These are phyloP conservation scores for Ganaspis brasiliensis DNA, from an alignment of 2,888 invertebrate species.

Conservation along the genomic window DNA sequence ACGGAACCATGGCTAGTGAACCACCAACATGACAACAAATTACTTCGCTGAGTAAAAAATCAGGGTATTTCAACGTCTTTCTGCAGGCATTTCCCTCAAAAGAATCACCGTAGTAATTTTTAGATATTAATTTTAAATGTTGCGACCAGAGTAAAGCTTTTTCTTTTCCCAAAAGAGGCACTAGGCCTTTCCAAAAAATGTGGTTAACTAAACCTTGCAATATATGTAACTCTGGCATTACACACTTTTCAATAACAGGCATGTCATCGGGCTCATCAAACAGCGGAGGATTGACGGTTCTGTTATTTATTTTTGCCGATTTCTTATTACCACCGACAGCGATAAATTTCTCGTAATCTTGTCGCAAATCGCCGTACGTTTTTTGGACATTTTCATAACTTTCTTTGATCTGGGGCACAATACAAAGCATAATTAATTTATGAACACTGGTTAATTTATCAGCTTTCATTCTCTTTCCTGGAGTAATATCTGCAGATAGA, in stretches of 20 bases:
- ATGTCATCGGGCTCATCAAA: conserved; percentile 25
- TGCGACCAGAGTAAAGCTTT: neutral
- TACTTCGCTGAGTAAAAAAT: conserved; percentile 10
- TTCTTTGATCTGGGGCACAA: neutral
- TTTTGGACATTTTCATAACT: neutral
- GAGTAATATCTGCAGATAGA: conserved; percentile 6
- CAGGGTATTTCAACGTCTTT: conserved; percentile 12
- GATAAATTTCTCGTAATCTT: neutral
- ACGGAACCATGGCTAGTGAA: conserved; percentile 4
- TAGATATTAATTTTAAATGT: neutral
- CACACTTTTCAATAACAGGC: conserved; percentile 5
- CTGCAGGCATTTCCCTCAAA: conserved; percentile 24
- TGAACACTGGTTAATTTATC: conserved; percentile 17
- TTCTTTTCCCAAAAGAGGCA: conserved; percentile 12
- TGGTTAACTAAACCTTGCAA: neutral
- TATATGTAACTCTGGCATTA: conserved; percentile 8
- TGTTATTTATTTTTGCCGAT: neutral
- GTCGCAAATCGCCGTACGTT: conserved; percentile 24
- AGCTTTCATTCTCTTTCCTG: neutral
- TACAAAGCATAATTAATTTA: conserved; percentile 9
- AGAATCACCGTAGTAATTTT: conserved; percentile 28
- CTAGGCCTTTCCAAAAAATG: neutral
- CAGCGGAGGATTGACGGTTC: neutral
- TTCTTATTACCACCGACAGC: neutral
- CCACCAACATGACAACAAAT: conserved; percentile 22